Evolutionary conservation across 2,797 vertebrate genomes (phyloP), one percentile per base, ranked within the genome.

Genomic region (Sorex maritimensis): DNA sequence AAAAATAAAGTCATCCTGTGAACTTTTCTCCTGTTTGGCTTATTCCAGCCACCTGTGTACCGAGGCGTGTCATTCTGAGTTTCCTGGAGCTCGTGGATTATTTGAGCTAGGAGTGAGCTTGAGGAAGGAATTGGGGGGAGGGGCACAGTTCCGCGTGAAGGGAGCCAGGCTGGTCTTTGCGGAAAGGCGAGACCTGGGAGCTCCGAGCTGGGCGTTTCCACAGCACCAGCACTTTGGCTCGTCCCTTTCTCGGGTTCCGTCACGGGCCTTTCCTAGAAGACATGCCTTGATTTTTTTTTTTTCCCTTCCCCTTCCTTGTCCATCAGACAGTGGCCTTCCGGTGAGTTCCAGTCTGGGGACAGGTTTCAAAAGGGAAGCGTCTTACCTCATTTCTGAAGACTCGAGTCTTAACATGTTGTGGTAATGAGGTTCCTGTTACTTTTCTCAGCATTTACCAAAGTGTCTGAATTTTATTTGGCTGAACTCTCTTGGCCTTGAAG

Each of bases 401-500:
- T 89, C 83, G 61, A 52, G 49, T 81, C 46, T 95, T 81, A 24
- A 80, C 77, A 65, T 1, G 17, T 68, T 83, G 41, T 72, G 30
- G 41, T 81, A 61, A 52, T 41, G 19, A 78, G 58, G 10, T 93
- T 73, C 52, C 82, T 68, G 0, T 91, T 85, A 26, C 73, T 82
- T 87, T 81, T 87, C 61, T 82, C 34, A 86, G n/a, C 44, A 10
- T 85, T 94, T 73, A 80, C 68, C 44, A 30, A 61, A 91, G 13
- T 69, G 6, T 81, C 63, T 91, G 61, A 13, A 67, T 86, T 80
- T 79, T 38, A 49, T 83, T 80, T 89, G 69, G 41, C 44, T 86
- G 49, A 86, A 30, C 21, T 91, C 17, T 88, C 2, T 94, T 92
- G 81, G 55, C 73, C 26, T 86, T 86, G 74, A 93, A 90, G 55